Percentiles rank a stretch among this genome's conserved stretches.
Conservation (phyloP, 2,888 invertebrate genomes). For the Mythimna albipuncta region DNA sequence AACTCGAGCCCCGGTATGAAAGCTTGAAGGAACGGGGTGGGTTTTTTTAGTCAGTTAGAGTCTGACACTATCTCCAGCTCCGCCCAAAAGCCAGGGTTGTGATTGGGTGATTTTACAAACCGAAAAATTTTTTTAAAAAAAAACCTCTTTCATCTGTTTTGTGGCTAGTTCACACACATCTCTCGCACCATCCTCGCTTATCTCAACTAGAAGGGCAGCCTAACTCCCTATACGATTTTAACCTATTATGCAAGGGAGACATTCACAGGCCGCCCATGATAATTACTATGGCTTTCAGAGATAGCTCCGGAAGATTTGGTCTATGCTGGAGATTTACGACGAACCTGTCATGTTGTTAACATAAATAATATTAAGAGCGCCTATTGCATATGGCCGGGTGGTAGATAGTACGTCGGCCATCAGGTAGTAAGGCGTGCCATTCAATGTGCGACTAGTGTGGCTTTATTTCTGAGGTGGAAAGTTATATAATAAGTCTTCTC, state of each 20-base stretch:
- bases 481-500: too few species aligned
- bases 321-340: constrained; percentile 33
- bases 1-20: too few species aligned
- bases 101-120: too few species aligned
- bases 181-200: background rate
- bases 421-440: constrained; percentile 42
- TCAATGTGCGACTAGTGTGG: constrained; percentile 21
- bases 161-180: background rate
- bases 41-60: too few species aligned
- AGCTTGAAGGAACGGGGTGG: too few species aligned
- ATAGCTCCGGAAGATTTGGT: constrained; percentile 20
- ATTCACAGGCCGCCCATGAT: background rate
- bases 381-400: constrained; percentile 31
- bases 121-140: too few species aligned
- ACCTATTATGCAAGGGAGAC: background rate
- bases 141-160: too few species aligned
- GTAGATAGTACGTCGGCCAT: constrained; percentile 30
- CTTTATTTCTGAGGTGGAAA: too few species aligned
- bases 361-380: constrained; percentile 56
- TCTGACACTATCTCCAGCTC: too few species aligned
- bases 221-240: background rate
- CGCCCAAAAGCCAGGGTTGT: too few species aligned
- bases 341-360: constrained; percentile 25
- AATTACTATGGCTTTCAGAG: constrained; percentile 21
- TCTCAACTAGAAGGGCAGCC: background rate